Evolutionary conservation across 2,797 vertebrate species (phyloP).

Genomic region (Pangasius krempfi): DNA sequence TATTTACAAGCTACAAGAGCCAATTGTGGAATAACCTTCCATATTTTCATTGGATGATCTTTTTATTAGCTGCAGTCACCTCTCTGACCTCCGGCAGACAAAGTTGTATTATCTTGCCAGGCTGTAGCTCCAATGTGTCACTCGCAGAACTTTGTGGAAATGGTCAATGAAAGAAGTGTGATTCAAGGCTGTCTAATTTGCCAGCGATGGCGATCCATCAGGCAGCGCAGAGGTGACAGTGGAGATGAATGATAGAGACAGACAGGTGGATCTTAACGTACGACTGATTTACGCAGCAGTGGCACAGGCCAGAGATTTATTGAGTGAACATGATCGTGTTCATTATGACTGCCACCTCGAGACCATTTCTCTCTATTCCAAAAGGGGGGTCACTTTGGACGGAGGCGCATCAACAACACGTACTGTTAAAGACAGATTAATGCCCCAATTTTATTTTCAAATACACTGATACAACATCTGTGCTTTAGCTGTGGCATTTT

Average conservation of each 20-base stretch:
- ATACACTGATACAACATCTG: background rate
- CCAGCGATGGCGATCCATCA: constrained; percentile 99
- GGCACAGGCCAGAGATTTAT: constrained; percentile 90
- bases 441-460: background rate
- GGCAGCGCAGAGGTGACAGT: constrained; percentile 96
- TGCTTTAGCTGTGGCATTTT: constrained; percentile 1
- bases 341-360: constrained; percentile 98
- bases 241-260: constrained; percentile 99
- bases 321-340: constrained; percentile 89
- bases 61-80: background rate
- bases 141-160: constrained; percentile 82
- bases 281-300: constrained; percentile 98
- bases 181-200: constrained; percentile 99
- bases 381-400: constrained; percentile 73
- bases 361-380: constrained; percentile 94
- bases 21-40: background rate
- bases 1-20: background rate
- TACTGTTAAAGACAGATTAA: background rate
- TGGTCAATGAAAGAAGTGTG: constrained; percentile 99
- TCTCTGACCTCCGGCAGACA: background rate
- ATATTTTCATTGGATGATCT: background rate
- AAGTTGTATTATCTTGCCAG: background rate
- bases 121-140: constrained; percentile 60
- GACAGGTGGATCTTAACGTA: constrained; percentile 99
- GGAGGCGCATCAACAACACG: background rate